Evolutionary conservation across 53 echinoderm and acorn worm species (phyloP).

Genomic region (Actinopyga echinites): DNA sequence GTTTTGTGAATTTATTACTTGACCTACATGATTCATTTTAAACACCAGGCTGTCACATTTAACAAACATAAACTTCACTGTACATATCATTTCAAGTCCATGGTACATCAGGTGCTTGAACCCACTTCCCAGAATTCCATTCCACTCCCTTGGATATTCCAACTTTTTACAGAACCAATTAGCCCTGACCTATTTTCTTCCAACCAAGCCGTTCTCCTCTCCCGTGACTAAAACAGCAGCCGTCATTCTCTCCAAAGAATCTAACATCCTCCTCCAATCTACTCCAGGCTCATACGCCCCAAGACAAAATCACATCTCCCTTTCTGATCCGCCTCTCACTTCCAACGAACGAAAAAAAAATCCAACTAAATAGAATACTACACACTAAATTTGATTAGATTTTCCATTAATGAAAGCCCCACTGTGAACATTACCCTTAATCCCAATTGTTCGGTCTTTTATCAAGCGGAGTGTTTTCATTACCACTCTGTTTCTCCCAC

Average conservation of each 20-base stretch:
- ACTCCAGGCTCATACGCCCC: neutral
- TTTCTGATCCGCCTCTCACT: neutral
- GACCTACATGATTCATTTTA: neutral
- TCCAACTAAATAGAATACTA: neutral
- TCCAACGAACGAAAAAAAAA: neutral
- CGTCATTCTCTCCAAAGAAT: neutral
- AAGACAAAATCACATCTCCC: neutral
- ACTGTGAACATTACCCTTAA: neutral
- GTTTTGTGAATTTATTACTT: neutral
- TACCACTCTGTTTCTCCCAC: neutral
- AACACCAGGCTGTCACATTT: neutral
- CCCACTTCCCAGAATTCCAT: no score
- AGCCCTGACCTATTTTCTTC: slow-evolving; percentile 12
- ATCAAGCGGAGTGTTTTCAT: neutral
- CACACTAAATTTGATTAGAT: slow-evolving; percentile 8
- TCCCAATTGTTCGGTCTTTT: slow-evolving; percentile 12
- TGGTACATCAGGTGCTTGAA: neutral
- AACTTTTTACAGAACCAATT: slow-evolving; percentile 7
- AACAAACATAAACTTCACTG: neutral
- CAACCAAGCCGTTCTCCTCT: neutral
- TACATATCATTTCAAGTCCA: neutral
- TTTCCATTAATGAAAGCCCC: slow-evolving; percentile 24
- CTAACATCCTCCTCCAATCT: neutral
- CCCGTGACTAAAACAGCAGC: neutral
- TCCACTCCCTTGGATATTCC: no score